Base-by-base conservation (phyloP, 2,888 invertebrate genomes). In the Xestia sexstrigata region DNA sequence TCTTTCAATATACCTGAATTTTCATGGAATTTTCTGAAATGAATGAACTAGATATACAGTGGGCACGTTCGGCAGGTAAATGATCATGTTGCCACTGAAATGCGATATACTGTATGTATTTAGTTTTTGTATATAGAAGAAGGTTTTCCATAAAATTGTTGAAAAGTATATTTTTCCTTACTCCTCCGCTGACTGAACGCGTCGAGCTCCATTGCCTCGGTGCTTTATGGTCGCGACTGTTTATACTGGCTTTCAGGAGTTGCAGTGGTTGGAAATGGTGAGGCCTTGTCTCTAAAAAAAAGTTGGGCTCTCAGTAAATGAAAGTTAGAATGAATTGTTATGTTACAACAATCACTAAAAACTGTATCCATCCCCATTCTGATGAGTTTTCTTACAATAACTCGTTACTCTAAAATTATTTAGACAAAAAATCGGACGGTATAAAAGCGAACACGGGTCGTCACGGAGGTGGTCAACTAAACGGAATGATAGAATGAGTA, bases 401-500 rank as follows among this genome's bases (percentile, higher is more conserved):
- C 1, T 30, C 20, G 6, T n/a, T 7, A 26, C 23, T 23, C 4
- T 20, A 3, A 11, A 49, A 45, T 35, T 23, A 15, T 35, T 23
- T 6, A 0, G 15, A 6, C 15, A 26, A 66, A 78, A 4, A 42
- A 69, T 87, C 84, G 80, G 39, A 55, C 26, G 35, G 9, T 76
- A 52, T 83, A 74, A 79, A 58, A 63, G 72, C 55, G 63, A 58
- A 35, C 35, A 35, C 74, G 75, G 76, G 79, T 78, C 66, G 76
- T 79, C 83, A 84, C 42, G 42, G 76, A 83, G 86, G 84, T 78
- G 81, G 85, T 79, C 84, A 78, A 69, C 76, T 77, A 78, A 85
- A 87, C 86, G 82, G 85, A 76, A 89, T 83, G 89, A 87, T 85
- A 81, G 78, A 82, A 85, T 91, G 89, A 92, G 75, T 90, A 92